These are phyloP conservation scores for Crocallis elinguaria DNA, from an alignment of 2,888 invertebrate genomes.

Conservation along the genomic window DNA sequence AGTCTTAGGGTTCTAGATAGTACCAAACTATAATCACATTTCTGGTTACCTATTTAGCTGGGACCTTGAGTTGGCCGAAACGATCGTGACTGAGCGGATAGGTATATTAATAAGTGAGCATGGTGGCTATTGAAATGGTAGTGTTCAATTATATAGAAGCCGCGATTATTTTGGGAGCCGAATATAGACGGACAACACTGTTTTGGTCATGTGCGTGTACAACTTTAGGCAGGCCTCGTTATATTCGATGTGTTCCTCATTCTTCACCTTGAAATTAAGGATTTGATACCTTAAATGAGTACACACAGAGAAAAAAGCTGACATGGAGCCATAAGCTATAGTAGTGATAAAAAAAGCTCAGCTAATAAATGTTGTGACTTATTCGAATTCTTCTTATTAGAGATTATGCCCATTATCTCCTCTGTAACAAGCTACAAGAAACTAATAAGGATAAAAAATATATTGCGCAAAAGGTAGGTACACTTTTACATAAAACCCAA, in stretches of 20 bases:
- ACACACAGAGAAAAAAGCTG: neutral
- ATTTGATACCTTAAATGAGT: neutral
- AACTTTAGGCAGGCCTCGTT: slow-evolving; percentile 1
- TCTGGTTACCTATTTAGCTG: slow-evolving; percentile 60
- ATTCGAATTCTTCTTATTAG: no score
- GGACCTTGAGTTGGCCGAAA: slow-evolving; percentile 56
- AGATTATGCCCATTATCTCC: no score
- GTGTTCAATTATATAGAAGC: slow-evolving; percentile 63
- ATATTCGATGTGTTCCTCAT: neutral
- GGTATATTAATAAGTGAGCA: slow-evolving; percentile 51
- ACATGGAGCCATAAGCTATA: no score
- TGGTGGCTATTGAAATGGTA: slow-evolving; percentile 54
- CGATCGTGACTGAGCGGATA: slow-evolving; percentile 64
- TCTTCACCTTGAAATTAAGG: neutral
- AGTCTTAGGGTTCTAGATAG: slow-evolving; percentile 13
- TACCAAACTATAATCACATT: slow-evolving; percentile 54
- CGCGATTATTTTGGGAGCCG: slow-evolving; percentile 45
- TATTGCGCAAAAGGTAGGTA: no score
- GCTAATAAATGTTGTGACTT: no score
- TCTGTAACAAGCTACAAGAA: no score
- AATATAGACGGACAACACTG: slow-evolving; percentile 41
- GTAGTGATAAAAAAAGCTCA: no score
- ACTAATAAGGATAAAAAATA: no score
- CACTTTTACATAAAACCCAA: no score
- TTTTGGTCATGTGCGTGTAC: slow-evolving; percentile 31